These are phyloP conservation scores for Vicugna pacos DNA, from an alignment of 2,113 vertebrate genomes.

Conservation along the genomic window DNA sequence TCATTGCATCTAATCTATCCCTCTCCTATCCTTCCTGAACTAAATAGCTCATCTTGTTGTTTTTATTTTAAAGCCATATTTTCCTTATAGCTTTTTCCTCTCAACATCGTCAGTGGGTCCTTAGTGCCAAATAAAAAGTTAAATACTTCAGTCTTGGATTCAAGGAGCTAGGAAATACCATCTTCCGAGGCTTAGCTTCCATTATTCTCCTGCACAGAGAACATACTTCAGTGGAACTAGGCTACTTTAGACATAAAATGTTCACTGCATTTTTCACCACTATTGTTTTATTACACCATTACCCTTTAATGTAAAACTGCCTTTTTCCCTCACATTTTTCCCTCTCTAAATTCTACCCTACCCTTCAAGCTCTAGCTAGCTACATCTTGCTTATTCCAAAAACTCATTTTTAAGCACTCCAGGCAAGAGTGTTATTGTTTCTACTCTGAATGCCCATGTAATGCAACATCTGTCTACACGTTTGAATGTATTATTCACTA, in stretches of 20 bases:
- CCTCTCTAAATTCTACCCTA: neutral
- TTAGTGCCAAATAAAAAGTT: neutral
- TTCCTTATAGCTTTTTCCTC: neutral
- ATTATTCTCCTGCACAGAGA: neutral
- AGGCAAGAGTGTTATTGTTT: constrained; percentile 63
- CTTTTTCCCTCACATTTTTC: neutral
- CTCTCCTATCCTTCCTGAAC: neutral
- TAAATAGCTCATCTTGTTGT: neutral
- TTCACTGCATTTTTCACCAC: neutral
- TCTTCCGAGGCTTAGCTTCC: neutral
- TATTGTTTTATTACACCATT: constrained; percentile 48
- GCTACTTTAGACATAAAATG: neutral
- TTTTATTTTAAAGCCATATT: neutral
- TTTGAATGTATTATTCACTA: constrained; percentile 53
- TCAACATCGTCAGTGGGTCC: neutral
- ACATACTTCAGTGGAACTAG: neutral
- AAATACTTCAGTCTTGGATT: neutral
- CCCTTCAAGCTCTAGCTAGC: constrained; percentile 43
- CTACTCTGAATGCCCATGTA: constrained; percentile 19
- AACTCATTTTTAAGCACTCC: constrained; percentile 51
- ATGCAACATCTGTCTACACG: constrained; percentile 61
- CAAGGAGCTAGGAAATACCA: neutral
- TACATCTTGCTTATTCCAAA: constrained; percentile 45
- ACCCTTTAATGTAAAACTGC: constrained; percentile 35
- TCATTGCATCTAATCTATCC: neutral